Evolutionary conservation across 1,140 invertebrate genomes (phyloP), one percentile per base, ranked within the genome.

Genomic region (Danaus melanippus): DNA sequence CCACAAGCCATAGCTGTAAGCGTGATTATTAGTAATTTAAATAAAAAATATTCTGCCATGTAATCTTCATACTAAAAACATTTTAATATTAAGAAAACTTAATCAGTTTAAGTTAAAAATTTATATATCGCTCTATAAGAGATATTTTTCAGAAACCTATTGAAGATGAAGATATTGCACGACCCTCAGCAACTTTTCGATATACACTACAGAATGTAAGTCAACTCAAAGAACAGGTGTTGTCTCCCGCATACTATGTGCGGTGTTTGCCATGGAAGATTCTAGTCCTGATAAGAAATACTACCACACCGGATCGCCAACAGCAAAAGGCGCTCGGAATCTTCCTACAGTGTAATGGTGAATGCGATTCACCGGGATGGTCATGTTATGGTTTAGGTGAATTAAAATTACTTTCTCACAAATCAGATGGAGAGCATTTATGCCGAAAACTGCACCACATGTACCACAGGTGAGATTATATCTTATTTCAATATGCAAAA

Each of bases 251-350:
- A 4, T 97, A 94, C 71, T 97, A 93, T 87, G 95, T 98, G 0
- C 89, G 97, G 32, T 98, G 98, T 89, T 89, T 99, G 69, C 97
- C 97, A 56, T 99, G 97, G 97, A 98, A 97, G 88, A 99, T 99
- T 47, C 98, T 99, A 93, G 95, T 98, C 0, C 98, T 99, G 93
- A 95, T 96, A 12, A 89, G 97, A 8, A 90, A 90, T 40, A 93
- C 91, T 74, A 88, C 92, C 69, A 89, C 90, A 50, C 90, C 90
- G 59, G 93, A 94, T 12, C 90, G 92, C 57, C 89, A 91, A 60
- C 89, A 89, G 51, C 91, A 92, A 68, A 92, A 91, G 62, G 94
- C 94, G 9, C 79, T 98, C 46, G 96, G 96, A n/a, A 96, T 98
- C 84, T 94, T 94, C 67, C 79, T 95, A 12, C 92, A 96, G 83